phyloP scores from a whole-genome alignment of 2,113 vertebrate species.

The Procavia capensis region DNA sequence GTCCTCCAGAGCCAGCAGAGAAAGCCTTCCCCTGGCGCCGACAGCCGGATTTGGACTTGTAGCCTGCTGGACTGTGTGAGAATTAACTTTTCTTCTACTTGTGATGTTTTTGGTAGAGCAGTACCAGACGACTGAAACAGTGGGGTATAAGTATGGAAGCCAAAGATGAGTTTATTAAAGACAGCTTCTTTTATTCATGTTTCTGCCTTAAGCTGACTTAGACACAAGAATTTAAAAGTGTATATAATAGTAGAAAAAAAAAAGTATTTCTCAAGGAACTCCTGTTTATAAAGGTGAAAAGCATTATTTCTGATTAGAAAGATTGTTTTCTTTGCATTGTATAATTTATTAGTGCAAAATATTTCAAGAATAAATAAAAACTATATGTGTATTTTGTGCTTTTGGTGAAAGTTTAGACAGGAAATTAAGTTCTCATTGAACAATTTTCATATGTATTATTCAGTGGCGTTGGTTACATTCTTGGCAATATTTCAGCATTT shows the following conservation, averaged over 20 bases:
- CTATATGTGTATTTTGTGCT: neutral
- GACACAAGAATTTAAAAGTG: neutral
- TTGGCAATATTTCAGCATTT: too few relatives aligned
- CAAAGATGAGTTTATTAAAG: neutral
- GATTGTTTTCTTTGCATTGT: neutral
- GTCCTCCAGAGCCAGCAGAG: too few relatives aligned
- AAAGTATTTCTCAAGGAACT: constrained; percentile 41
- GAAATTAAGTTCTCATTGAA: too few relatives aligned
- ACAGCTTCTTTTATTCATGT: neutral
- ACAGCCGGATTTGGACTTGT: too few relatives aligned
- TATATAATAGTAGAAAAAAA: neutral
- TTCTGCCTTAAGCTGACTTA: neutral
- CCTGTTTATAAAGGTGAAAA: neutral
- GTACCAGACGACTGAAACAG: too few relatives aligned
- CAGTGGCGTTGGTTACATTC: too few relatives aligned
- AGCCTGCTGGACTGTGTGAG: too few relatives aligned
- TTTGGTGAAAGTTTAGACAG: too few relatives aligned
- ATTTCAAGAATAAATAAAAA: constrained; percentile 26
- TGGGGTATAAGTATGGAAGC: neutral
- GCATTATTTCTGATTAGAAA: constrained; percentile 8
- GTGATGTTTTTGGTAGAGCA: too few relatives aligned
- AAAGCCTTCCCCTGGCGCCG: too few relatives aligned
- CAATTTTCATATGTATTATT: too few relatives aligned
- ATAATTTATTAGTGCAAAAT: constrained; percentile 15
- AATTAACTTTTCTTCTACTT: too few relatives aligned